A percentile compares a stretch with the other conserved stretches of the same genome.
These are phyloP conservation scores for Pempheris klunzingeri DNA, from an alignment of 2,797 vertebrate genomes.

Conservation along the genomic window DNA sequence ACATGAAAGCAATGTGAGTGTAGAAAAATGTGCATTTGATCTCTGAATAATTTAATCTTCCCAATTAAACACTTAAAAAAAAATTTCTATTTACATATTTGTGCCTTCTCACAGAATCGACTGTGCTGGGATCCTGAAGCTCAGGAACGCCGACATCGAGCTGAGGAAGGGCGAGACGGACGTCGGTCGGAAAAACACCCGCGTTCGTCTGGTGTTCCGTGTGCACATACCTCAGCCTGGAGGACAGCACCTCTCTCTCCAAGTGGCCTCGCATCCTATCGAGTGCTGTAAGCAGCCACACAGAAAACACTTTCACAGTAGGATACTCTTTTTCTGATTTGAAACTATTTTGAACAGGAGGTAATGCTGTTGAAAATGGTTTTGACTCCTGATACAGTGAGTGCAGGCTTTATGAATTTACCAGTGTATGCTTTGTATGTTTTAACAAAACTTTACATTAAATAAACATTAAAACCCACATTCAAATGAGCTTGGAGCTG, in stretches of 20 bases:
- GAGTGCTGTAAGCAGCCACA: conserved; percentile 94
- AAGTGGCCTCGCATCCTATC: conserved; percentile 94
- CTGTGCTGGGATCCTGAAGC: conserved; percentile 97
- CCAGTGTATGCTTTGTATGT: conserved; percentile 36
- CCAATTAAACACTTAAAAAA: too few relatives aligned
- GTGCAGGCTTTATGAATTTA: conserved; percentile 22
- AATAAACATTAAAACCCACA: conserved; percentile 49
- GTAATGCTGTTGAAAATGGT: not conserved
- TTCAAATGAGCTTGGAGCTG: conserved; percentile 65
- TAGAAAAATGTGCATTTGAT: too few relatives aligned
- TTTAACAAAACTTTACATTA: conserved; percentile 68
- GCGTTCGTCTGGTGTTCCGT: conserved; percentile 94
- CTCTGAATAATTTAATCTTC: not conserved
- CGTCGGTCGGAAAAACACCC: conserved; percentile 97
- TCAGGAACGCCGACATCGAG: conserved; percentile 97
- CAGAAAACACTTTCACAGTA: not conserved
- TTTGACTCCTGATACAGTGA: conserved; percentile 4
- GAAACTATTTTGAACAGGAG: too few relatives aligned
- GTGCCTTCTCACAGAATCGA: conserved; percentile 88
- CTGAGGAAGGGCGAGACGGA: conserved; percentile 98
- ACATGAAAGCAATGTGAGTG: conserved; percentile 97
- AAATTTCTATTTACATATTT: too few relatives aligned
- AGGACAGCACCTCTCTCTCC: conserved; percentile 91
- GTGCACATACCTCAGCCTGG: conserved; percentile 94
- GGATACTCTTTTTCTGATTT: not conserved